Conservation (phyloP, 2,113 vertebrate genomes). For the Dromiciops gliroides region DNA sequence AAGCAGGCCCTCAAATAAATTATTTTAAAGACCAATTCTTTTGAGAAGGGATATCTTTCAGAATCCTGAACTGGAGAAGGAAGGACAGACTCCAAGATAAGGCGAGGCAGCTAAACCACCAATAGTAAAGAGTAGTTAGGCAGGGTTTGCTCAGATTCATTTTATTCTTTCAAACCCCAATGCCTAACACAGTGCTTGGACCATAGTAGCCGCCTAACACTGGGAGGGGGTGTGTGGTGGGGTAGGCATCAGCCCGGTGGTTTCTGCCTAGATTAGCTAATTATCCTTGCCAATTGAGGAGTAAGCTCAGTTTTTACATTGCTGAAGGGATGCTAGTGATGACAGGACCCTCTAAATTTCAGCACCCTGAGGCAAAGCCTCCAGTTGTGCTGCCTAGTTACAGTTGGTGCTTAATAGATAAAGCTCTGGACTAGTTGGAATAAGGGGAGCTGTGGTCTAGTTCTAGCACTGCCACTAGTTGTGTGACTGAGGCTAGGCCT, state of each 20-base stretch:
- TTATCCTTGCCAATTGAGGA: neutral
- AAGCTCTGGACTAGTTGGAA: no score
- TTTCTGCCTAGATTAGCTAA: neutral
- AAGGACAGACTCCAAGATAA: neutral
- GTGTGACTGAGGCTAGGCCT: neutral
- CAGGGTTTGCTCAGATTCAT: neutral
- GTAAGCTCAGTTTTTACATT: no score
- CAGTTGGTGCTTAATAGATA: no score
- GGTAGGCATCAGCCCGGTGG: neutral
- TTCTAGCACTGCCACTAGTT: neutral
- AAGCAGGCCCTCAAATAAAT: neutral
- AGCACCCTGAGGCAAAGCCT: no score
- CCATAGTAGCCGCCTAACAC: neutral
- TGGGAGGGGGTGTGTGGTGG: neutral
- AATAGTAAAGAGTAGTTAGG: no score
- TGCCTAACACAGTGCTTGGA: neutral
- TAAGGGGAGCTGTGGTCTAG: neutral
- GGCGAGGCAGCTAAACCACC: no score
- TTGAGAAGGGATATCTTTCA: neutral
- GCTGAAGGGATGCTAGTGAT: no score
- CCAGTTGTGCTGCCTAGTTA: no score
- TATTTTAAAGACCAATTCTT: neutral
- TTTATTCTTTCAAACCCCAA: neutral
- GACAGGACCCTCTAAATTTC: no score
- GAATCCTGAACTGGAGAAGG: neutral